Evolutionary conservation across 2,888 invertebrate species (phyloP), one percentile per base, ranked within the genome.

Genomic region (Steinernema carpocapsae): DNA sequence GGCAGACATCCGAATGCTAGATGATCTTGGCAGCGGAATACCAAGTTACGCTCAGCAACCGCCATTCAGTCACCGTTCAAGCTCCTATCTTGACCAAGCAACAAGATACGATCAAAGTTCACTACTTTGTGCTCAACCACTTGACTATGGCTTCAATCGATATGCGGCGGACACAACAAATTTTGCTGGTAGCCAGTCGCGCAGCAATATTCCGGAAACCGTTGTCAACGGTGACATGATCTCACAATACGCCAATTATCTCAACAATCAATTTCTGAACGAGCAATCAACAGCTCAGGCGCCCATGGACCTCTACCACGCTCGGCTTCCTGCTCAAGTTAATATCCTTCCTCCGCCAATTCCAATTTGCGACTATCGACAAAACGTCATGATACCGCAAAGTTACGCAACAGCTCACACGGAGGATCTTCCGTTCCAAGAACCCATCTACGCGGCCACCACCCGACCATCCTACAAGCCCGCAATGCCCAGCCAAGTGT

Each of bases 181-280:
- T 29, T 42, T 72, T n/a, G 26, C 26, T 17, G 48, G 51, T 17
- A 32, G 22, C 14, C 24, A 22, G 32, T 17, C 64, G 17, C 64
- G 64, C 12, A 32, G 32, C 17, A 64, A 64, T 37, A 32, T 64
- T 37, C 72, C 72, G 19, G 19, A 29, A 26, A 29, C 51, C 24
- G 32, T 46, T 37, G 52, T 51, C 45, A 26, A 46, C 29, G 64
- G 51, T 1, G 72, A 78, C 46, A 78, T 87, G 77, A 72, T 87
- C 72, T 84, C 85, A 26, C 84, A 87, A n/a, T 87, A 87, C 76
- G 87, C 87, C 26, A 87, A 79, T 76, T 87, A 86, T 74, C 79
- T 87, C 71, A 85, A 85, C 71, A 78, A 80, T 12, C 85, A 87
- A 74, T 86, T 87, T 78, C 71, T 75, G 37, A 73, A 73, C 42